A percentile compares a stretch with the other conserved stretches of the same genome.
Evolutionary conservation across 2,797 vertebrate species (phyloP).

Genomic region (Pangasius macronema): DNA sequence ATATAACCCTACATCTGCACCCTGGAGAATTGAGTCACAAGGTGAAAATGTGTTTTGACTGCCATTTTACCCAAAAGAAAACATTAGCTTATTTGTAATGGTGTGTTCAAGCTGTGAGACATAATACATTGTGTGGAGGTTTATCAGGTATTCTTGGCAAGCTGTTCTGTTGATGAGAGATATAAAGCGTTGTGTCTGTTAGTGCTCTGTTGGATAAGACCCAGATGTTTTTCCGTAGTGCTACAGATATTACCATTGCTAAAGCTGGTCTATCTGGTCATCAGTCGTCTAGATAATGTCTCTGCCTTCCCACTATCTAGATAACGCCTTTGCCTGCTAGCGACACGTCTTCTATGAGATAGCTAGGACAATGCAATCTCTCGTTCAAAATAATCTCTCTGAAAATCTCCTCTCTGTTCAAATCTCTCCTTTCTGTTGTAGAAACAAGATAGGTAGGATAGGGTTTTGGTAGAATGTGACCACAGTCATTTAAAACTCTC

Average conservation of each 20-base stretch:
- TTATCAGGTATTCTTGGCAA: not conserved
- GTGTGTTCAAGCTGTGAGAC: conserved; percentile 15
- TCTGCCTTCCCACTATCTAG: not conserved
- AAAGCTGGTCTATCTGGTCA: not conserved
- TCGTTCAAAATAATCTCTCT: no score
- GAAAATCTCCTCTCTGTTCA: no score
- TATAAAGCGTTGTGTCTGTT: not conserved
- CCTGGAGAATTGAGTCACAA: not conserved
- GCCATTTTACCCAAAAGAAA: conserved; percentile 12
- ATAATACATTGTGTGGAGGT: not conserved
- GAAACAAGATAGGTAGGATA: conserved; percentile 9
- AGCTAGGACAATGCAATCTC: not conserved
- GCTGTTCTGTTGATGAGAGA: not conserved
- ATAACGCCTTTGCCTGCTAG: not conserved
- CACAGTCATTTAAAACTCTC: not conserved
- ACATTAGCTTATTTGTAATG: conserved; percentile 32
- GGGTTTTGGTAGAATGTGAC: not conserved
- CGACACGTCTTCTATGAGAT: not conserved
- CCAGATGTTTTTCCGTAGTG: conserved; percentile 2
- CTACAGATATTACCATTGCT: not conserved
- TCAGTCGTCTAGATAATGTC: conserved; percentile 24
- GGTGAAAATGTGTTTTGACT: conserved; percentile 23
- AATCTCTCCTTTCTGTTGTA: not conserved
- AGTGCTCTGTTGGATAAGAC: conserved; percentile 10
- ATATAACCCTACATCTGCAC: not conserved